Evolutionary conservation across 2,797 vertebrate species (phyloP).

Genomic region (Varecia variegata): DNA sequence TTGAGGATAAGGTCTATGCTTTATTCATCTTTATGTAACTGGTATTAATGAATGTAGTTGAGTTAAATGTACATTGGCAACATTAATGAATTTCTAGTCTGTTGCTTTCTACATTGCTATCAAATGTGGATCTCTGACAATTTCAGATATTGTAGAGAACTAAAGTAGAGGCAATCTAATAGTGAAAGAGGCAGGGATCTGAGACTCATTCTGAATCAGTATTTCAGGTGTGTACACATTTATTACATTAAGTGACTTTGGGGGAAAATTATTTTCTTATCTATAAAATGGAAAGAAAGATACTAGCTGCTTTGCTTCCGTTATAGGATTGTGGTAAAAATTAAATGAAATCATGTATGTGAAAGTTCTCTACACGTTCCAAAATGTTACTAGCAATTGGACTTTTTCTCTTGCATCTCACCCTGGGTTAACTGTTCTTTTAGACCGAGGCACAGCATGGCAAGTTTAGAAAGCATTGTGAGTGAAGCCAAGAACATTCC

Average conservation of each 20-base stretch:
- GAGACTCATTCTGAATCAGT: not conserved
- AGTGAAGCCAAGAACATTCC: conserved; percentile 97
- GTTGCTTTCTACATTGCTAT: not conserved
- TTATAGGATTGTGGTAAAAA: conserved; percentile 34
- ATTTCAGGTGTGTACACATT: conserved; percentile 1
- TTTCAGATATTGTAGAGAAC: not conserved
- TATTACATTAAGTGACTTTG: not conserved
- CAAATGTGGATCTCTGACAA: not conserved
- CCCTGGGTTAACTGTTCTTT: conserved; percentile 16
- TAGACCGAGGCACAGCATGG: conserved; percentile 95
- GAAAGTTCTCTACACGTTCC: not conserved
- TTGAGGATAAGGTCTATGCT: not conserved
- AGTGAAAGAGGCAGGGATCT: not conserved
- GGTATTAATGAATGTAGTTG: not conserved
- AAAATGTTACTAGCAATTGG: conserved; percentile 3
- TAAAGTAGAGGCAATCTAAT: not conserved
- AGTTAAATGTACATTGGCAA: conserved; percentile 6
- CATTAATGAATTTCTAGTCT: not conserved
- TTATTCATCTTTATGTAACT: not conserved
- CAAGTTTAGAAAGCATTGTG: conserved; percentile 94
- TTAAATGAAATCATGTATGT: not conserved
- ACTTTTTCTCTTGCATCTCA: conserved; percentile 9
- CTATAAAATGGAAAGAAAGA: conserved; percentile 21
- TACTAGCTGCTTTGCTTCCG: conserved; percentile 38
- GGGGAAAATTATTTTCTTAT: conserved; percentile 7